Evolutionary conservation across 2,113 vertebrate genomes (phyloP).

Genomic region (Progne subis): DNA sequence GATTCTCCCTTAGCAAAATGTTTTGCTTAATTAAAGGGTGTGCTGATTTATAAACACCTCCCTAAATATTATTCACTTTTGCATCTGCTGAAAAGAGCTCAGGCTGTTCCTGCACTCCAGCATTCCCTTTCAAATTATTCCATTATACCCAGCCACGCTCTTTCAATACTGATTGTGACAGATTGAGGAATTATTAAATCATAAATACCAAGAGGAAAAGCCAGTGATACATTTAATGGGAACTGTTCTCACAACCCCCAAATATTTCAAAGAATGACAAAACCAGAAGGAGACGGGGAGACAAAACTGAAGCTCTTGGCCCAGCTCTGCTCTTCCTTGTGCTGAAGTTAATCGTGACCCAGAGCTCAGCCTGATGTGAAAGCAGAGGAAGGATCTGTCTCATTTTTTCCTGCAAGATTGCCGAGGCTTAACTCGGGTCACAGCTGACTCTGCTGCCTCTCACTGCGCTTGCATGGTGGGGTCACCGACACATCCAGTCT

Average conservation of each 20-base stretch:
- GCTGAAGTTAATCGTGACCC: neutral
- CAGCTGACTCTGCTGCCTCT: neutral
- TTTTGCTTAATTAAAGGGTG: constrained; percentile 81
- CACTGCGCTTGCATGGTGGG: neutral
- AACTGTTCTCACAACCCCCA: constrained; percentile 55
- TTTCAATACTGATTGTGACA: constrained; percentile 66
- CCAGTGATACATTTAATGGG: constrained; percentile 54
- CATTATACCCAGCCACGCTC: constrained; percentile 49
- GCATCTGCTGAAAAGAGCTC: constrained; percentile 49
- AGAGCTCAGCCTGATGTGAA: neutral
- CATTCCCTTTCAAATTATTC: constrained; percentile 65
- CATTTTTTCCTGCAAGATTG: neutral
- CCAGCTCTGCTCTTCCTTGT: rapidly evolving
- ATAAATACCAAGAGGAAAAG: constrained; percentile 59
- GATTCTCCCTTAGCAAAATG: constrained; percentile 76
- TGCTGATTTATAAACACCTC: constrained; percentile 74
- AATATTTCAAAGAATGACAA: constrained; percentile 65
- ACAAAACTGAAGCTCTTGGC: neutral
- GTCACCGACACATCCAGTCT: neutral
- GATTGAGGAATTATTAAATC: constrained; percentile 72
- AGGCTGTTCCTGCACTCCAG: constrained; percentile 28
- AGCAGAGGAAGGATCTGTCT: neutral
- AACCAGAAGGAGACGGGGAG: neutral
- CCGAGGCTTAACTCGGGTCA: neutral
- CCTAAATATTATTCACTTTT: constrained; percentile 66